phyloP scores from a whole-genome alignment of 1,140 invertebrate species.

The Papilio xuthus region DNA sequence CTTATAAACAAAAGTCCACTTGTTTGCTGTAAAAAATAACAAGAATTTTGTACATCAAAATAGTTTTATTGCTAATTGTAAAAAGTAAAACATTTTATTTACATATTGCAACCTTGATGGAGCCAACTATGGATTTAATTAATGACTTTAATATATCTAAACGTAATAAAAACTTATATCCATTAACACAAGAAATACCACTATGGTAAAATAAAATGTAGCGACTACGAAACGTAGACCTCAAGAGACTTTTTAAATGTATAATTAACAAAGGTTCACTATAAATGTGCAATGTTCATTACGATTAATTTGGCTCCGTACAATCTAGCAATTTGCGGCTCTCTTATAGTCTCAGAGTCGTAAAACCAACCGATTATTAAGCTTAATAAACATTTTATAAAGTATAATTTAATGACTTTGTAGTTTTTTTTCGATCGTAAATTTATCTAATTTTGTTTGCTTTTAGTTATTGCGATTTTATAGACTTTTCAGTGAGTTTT shows the following conservation, averaged over 20 bases:
- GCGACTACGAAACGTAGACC: background rate
- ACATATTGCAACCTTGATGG: conserved; percentile 22
- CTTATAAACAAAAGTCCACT: background rate
- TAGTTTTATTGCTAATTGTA: background rate
- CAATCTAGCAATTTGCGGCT: conserved; percentile 41
- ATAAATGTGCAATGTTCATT: conserved; percentile 32
- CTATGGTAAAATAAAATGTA: conserved; percentile 29
- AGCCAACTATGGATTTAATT: conserved; percentile 21
- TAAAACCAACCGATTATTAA: conserved; percentile 48
- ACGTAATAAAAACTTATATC: conserved; percentile 32
- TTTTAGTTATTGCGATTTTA: conserved; percentile 25
- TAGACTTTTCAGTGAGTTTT: background rate
- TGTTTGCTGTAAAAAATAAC: background rate
- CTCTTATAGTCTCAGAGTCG: conserved; percentile 39
- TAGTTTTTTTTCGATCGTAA: conserved; percentile 38
- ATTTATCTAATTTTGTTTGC: conserved; percentile 42
- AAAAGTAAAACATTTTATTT: background rate
- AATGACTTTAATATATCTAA: conserved; percentile 27
- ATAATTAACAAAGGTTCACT: conserved; percentile 19
- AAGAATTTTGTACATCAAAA: conserved; percentile 1
- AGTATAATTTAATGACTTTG: conserved; percentile 50
- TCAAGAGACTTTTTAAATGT: conserved; percentile 23
- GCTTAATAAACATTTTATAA: conserved; percentile 51
- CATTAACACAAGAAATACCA: conserved; percentile 23
- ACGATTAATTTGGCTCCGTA: conserved; percentile 30